A percentile compares a stretch with the other conserved stretches of the same genome.
Conservation (phyloP, 2,113 vertebrate species). For the Phylloscopus whistleri region DNA sequence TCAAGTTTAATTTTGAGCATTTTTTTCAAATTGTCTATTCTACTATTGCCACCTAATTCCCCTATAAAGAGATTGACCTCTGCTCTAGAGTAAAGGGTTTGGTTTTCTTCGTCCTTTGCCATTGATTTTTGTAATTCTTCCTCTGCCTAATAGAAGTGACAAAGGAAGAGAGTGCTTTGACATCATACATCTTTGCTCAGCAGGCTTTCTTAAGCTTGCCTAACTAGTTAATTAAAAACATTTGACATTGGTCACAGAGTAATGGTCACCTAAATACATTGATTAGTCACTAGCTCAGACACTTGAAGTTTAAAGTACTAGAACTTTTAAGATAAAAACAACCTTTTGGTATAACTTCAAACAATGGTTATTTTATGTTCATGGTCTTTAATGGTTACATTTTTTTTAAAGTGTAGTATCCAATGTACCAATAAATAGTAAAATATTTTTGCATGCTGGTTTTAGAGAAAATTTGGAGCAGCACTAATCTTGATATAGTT, state of each 20-base stretch:
- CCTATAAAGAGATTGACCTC: neutral
- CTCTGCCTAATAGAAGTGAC: neutral
- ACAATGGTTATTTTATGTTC: neutral
- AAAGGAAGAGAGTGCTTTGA: neutral
- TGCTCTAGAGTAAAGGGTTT: neutral
- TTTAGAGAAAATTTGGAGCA: neutral
- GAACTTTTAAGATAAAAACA: neutral
- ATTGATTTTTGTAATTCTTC: neutral
- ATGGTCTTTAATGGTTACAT: neutral
- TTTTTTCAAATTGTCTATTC: neutral
- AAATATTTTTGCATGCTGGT: neutral
- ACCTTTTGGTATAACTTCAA: neutral
- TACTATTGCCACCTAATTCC: neutral
- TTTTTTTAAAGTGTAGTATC: neutral
- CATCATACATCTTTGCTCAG: neutral
- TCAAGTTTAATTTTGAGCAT: neutral
- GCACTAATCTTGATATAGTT: fast-evolving
- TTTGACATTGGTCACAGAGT: constrained; percentile 8
- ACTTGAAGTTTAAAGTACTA: neutral
- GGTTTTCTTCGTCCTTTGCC: neutral
- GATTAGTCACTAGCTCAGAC: neutral
- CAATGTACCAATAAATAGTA: neutral
- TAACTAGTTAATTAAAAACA: constrained; percentile 6
- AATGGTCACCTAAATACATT: neutral
- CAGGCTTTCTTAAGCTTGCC: neutral